Base-by-base conservation (phyloP, 2,888 invertebrate genomes). In the Heteromyza rotundicornis region DNA sequence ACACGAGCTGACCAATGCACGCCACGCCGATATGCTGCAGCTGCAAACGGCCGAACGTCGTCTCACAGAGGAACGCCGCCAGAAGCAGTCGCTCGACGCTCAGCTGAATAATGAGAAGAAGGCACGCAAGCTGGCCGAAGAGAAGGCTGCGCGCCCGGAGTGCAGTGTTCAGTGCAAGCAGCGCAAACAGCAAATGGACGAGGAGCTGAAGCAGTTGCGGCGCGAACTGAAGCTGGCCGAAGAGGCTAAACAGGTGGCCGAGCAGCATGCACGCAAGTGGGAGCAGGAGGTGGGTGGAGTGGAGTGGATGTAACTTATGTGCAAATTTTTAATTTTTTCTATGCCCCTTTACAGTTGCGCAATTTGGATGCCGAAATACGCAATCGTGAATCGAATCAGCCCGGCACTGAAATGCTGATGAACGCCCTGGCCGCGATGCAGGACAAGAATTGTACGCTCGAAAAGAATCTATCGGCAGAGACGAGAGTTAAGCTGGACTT, bases 401-500 rank as follows among this genome's bases (percentile, higher is more conserved):
- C 81, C 10, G 89, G 89, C 75, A 87, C 90, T 23, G 94, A 94
- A 73, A 88, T 92, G 76, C 84, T 95, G 70, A 89, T 92, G 86
- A 88, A 90, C 44, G 93, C 94, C 19, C 85, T 95, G 70, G 87
- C 89, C 55, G 90, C 91, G 67, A 88, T 96, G 85, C 92, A 94
- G 84, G 96, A 97, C 80, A 94, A 96, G 81, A 95, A 95, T 80
- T 84, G 89, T 75, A 95, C 96, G 81, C 87, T 98, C 74, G 96
- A 98, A 85, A 92, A 92, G 79, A 94, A 94, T 78, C 88, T 99
- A 71, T 95, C 95, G 67, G 95, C 96, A 53, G 98, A 99, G 87
- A 99, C 97, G 71, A 89, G 97, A 76, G 92, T 98, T 84, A 99
- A 99, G 86, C 89, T 98, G 76, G 98, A 99, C 86, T 89, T 99